Conservation (phyloP, 2,113 vertebrate genomes). For the Butorides virescens region DNA sequence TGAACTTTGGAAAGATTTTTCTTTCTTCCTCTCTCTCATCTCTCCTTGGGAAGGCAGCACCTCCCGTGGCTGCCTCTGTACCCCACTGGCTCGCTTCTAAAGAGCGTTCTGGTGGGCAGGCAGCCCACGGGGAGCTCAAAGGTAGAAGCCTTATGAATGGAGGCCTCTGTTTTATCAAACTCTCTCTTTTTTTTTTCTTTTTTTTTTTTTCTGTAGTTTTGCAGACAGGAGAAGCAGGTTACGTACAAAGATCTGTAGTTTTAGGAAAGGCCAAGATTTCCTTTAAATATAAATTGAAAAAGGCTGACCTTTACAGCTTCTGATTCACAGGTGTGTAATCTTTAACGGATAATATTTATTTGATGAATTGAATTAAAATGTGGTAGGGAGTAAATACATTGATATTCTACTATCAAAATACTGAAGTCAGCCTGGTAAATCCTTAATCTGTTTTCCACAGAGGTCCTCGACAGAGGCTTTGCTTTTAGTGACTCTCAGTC, state of each 20-base stretch:
- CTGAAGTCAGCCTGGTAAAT: not conserved
- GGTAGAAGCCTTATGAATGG: not conserved
- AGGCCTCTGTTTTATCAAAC: not conserved
- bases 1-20: slow-evolving; percentile 11
- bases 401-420: slow-evolving; percentile 24
- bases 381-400: slow-evolving; percentile 8
- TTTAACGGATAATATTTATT: slow-evolving; percentile 26
- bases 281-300: slow-evolving; percentile 23
- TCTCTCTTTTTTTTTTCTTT: not conserved
- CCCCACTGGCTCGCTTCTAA: not conserved
- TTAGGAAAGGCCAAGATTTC: slow-evolving; percentile 30
- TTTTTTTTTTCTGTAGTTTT: not conserved
- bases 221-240: not conserved
- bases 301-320: slow-evolving; percentile 41
- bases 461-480: not conserved
- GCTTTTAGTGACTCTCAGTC: slow-evolving; percentile 10
- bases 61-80: not conserved
- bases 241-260: not conserved
- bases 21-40: not conserved
- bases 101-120: not conserved
- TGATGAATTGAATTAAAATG: slow-evolving; percentile 39
- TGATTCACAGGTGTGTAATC: not conserved
- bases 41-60: not conserved
- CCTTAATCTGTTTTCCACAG: not conserved
- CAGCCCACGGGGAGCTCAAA: not conserved